Base-by-base conservation (phyloP, 2,888 invertebrate species). In the Drosophila mettleri region DNA sequence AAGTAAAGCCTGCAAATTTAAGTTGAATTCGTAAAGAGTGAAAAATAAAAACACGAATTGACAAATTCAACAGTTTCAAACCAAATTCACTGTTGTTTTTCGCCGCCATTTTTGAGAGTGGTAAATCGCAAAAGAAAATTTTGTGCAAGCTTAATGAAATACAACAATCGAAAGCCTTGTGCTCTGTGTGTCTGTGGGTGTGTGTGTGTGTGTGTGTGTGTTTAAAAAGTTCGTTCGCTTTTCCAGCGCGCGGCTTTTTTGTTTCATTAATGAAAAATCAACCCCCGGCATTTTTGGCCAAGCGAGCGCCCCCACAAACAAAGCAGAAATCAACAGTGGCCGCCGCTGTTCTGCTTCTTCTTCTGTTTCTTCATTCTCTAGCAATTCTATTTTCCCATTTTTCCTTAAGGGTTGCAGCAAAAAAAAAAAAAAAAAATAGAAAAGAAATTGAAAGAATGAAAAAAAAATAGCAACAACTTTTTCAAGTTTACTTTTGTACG, bases 211-310 rank as follows among this genome's bases (percentile, higher is more conserved):
- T 29, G 29, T 53, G 39, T 3, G 31, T 48, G 41, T 53, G 27
- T 29, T 60, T 60, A 51, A 61, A 80, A 83, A 81, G 80, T 80
- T 80, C 74, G 52, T 65, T 61, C 53, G 65, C 74, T 66, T 75
- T 73, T 60, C 65, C 62, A 61, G 73, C 54, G 39, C 18, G 67
- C 34, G 63, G 53, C 39, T 38, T 43, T 27, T 34, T 72, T 63
- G 78, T 84, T 85, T 85, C 77, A 85, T 85, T 85, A 85, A 85
- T 87, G 82, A 79, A 80, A 85, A 85, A 80, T 77, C 85, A 82
- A 85, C 85, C 85, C 80, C 80, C 74, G 73, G 78, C 78, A 67
- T 64, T 58, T 57, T 52, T 27, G 41, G 43, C 49, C 41, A 39
- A 12, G 57, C 41, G 55, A 57, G 62, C 64, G 75, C 75, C 79